These are phyloP conservation scores for Salticus scenicus DNA, from an alignment of 2,888 invertebrate genomes.

Conservation along the genomic window DNA sequence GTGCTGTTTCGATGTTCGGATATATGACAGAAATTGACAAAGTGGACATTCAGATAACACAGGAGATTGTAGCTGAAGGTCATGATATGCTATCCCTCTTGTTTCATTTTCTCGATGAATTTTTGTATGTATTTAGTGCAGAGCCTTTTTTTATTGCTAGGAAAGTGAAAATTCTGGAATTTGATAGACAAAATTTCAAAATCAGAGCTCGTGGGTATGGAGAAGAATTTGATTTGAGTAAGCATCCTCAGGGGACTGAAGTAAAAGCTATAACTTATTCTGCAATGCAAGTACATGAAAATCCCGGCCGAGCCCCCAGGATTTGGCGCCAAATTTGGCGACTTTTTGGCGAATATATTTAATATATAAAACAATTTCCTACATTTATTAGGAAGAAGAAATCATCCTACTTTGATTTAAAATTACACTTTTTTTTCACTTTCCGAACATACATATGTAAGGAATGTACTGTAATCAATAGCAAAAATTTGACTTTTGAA, in stretches of 20 bases:
- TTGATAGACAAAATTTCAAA: constrained; percentile 87
- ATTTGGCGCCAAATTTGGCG: too few relatives aligned
- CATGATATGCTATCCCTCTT: constrained; percentile 91
- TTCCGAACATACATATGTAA: too few relatives aligned
- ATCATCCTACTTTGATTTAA: too few relatives aligned
- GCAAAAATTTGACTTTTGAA: too few relatives aligned
- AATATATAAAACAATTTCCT: too few relatives aligned
- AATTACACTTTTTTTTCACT: too few relatives aligned
- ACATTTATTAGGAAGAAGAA: too few relatives aligned
- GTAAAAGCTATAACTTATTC: constrained; percentile 99
- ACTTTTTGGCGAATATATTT: too few relatives aligned
- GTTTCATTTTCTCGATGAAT: constrained; percentile 95
- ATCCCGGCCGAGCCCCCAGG: too few relatives aligned
- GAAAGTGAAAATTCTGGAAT: constrained; percentile 90
- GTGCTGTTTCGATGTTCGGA: constrained; percentile 96
- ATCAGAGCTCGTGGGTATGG: constrained; percentile 87
- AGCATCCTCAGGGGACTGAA: constrained; percentile 96
- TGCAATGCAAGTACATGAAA: constrained; percentile 91
- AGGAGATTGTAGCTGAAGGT: constrained; percentile 89
- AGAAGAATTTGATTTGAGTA: constrained; percentile 93
- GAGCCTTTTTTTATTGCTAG: constrained; percentile 89
- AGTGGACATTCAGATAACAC: constrained; percentile 86
- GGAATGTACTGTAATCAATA: too few relatives aligned
- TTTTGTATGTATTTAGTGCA: constrained; percentile 92
- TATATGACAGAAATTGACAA: constrained; percentile 95